Evolutionary conservation across 2,113 vertebrate genomes (phyloP), one percentile per base, ranked within the genome.

Genomic region (Condylura cristata): DNA sequence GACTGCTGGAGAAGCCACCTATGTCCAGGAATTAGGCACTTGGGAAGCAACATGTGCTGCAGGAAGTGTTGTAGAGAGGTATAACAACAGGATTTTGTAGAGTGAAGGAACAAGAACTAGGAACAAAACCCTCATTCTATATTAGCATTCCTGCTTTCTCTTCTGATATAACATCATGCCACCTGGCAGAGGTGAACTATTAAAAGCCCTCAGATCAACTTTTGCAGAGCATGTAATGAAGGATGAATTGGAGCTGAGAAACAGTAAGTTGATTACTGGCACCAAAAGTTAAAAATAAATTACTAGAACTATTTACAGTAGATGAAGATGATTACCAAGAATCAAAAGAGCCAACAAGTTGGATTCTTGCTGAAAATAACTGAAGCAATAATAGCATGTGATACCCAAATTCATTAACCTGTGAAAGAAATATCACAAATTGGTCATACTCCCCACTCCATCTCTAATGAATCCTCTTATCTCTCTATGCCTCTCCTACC

Each of bases 341-440:
- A 79, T 78, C 11, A 30, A 12, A 89, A 95, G 26, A 63, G 34
- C 37, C 26, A 82, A 26, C 32, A 78, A 79, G 5, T 74, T 90
- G 11, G 68, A 86, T 86, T 95, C 60, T 90, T 93, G 51, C 53
- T 93, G 60, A 90, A 90, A 86, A 63, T 78, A 56, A 71, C 39
- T 13, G 9, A 70, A 90, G 44, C 44, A 58, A 56, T 83, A 83
- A 71, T 90, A 91, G 75, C 46, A 32, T 48, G 34, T 90, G 34
- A 70, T 93, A 82, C 83, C 53, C 82, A n/a, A 91, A 82, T 91
- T 90, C 14, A 71, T 2, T 86, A 32, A 61, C 75, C 60, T 76
- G 13, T 84, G 61, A 93, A 95, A 70, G 66, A 82, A 48, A 90
- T 90, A 93, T 70, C n/a, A 71, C 32, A 26, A 34, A 80, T 20